Evolutionary conservation across 2,113 vertebrate species (phyloP), one percentile per base, ranked within the genome.

Genomic region (Casuarius casuarius): DNA sequence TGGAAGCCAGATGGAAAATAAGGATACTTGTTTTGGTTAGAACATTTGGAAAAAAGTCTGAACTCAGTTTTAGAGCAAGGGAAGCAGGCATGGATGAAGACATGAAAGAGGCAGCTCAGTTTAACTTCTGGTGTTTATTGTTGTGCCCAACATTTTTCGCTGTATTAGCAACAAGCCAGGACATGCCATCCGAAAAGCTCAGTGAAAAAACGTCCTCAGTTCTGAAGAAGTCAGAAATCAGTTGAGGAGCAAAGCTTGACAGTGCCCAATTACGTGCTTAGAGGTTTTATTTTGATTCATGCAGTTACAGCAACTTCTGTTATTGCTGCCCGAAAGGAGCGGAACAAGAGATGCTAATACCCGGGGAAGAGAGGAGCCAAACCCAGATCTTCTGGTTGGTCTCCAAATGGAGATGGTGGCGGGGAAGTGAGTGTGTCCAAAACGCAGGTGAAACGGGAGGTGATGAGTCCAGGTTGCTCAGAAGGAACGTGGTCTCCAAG

Each of bases 1-100:
- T 97, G 95, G 40, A 65, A 73, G 15, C 81, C 95, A 97, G 93
- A 95, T 93, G 96, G 93, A 76, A 81, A 77, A 87, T 51, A 72
- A 86, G n/a, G 81, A 52, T 31, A 9, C 33, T 95, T 95, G 89
- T 68, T 96, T 95, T 84, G 89, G 87, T 96, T 79, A 26, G 71
- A 87, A 94, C 25, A 6, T 92, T 94, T 78, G 89, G 76, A 62
- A 84, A 89, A 89, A 92, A 71, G 13, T 29, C 3, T 61, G 52
- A 35, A 40, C 87, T 91, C 78, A 22, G 38, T 89, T 91, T 91
- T 51, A 33, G 72, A 95, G 44, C 31, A 48, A 79, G 84, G 66
- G 68, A 82, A 92, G 58, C 25, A 56, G 52, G 29, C 40, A 1
- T 44, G 70, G 81, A 52, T 83, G 83, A 87, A 95, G 83, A 12